Base-by-base conservation (phyloP, 2,888 invertebrate species). In the Drosophila basisetae region DNA sequence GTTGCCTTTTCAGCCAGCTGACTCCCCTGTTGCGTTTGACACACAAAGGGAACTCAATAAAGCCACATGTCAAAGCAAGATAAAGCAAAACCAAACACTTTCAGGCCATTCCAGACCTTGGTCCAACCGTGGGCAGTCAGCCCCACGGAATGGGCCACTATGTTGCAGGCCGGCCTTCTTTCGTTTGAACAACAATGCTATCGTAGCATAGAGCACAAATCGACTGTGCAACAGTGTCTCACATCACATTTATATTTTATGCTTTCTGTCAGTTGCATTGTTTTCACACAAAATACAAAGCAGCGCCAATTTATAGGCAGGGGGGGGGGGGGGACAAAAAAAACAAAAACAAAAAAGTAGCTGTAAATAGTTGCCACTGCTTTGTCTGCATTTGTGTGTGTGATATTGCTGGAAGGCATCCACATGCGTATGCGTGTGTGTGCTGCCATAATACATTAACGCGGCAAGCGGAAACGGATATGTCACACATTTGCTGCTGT, bases 401-500 rank as follows among this genome's bases (percentile, higher is more conserved):
- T 39, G 47, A 25, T 47, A 25, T 25, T 25, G 47, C 47, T 47
- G 4, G 9, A 47, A 25, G 47, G 47, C 16, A 47, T 47, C 11
- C 22, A 18, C 16, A 18, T 37, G 37, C 16, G 52, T 49, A 35
- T 43, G 30, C 25, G 43, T 59, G 43, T 43, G 62, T 37, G 63
- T 13, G 59, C 68, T 59, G 71, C 72, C 78, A 78, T 77, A 83
- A 87, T 68, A 80, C 84, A 89, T 89, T 76, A 89, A 73, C 80
- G 89, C 83, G 73, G 67, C 75, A 73, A 73, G 70, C 83, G 85
- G 85, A 89, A 87, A 63, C 85, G 87, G 87, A 87, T 88, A 85
- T 87, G 89, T 87, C 87, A 85, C 83, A 89, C 88, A 87, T 89
- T 87, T 84, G 85, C 80, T 69, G 89, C 76, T 72, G 79, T 62